Evolutionary conservation across 2,113 vertebrate genomes (phyloP).

Genomic region (Hyla sarda): DNA sequence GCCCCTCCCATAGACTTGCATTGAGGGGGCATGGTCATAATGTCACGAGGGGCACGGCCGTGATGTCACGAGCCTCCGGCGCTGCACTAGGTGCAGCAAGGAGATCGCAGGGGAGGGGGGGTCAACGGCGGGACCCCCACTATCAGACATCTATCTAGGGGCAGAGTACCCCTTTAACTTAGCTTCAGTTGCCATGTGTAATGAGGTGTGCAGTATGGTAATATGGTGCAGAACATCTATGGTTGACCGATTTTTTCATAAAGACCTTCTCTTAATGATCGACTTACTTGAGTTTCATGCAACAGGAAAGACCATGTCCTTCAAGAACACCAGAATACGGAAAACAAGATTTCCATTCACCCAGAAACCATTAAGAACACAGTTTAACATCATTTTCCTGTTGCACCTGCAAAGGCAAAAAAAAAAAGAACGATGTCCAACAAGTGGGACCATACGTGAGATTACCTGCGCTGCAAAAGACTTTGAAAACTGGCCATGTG

Average conservation of each 20-base stretch:
- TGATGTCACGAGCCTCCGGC: too few relatives aligned
- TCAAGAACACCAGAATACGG: slow-evolving; percentile 23
- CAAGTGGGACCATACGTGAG: slow-evolving; percentile 42
- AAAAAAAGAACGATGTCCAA: background rate
- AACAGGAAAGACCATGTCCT: background rate
- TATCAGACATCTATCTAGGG: too few relatives aligned
- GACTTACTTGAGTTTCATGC: background rate
- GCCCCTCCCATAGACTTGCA: too few relatives aligned
- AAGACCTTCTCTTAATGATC: background rate
- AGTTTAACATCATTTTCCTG: slow-evolving; percentile 35
- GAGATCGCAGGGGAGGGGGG: too few relatives aligned
- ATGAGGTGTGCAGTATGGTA: too few relatives aligned
- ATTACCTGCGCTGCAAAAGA: slow-evolving; percentile 58
- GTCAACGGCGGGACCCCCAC: too few relatives aligned
- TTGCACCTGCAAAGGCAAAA: slow-evolving; percentile 48
- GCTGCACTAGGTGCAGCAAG: too few relatives aligned
- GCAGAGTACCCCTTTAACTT: too few relatives aligned
- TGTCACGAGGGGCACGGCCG: too few relatives aligned
- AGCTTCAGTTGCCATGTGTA: too few relatives aligned
- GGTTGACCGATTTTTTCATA: background rate
- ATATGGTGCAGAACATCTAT: background rate
- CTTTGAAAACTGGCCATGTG: slow-evolving; percentile 68
- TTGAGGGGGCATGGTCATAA: too few relatives aligned
- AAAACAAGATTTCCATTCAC: background rate
- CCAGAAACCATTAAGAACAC: slow-evolving; percentile 33